Evolutionary conservation across 1,140 invertebrate genomes (phyloP), one percentile per base, ranked within the genome.

Genomic region (Olivierus martensii): DNA sequence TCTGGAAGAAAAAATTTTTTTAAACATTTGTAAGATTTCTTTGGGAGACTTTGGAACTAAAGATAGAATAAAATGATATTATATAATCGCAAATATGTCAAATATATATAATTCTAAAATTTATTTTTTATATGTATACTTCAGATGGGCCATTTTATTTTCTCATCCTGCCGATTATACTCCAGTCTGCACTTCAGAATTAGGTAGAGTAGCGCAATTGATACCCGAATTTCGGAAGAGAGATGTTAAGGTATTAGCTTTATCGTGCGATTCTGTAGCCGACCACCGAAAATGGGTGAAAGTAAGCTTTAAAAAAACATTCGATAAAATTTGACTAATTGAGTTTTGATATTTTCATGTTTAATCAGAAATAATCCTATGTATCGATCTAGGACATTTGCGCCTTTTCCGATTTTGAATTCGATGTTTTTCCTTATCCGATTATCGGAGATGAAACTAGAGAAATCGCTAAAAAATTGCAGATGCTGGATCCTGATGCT

Each of bases 141-240:
- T 37, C 60, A 91, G 86, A 18, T 94, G 89, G 88, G 79, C 80
- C 1, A 79, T 93, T 44, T 68, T 94, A 3, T 94, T 93, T 67
- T 92, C 87, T 1, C 90, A 94, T 68, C 90, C 90, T 1, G 80
- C 84, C 17, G 90, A 94, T 65, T 93, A 86, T 66, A 94, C 90
- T 0, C 90, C 89, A 14, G 89, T 94, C 0, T 93, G 90, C 66
- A 94, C 90, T 9, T 94, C 90, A 0, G 90, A 94, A 69, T 68
- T 94, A 54, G 86, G 82, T 7, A 69, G 79, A 42, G 78, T 87
- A 47, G 82, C 83, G 3, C 77, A 85, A 36, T 74, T 90, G 58
- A 66, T 75, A 11, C 75, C 77, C 0, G 77, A 88, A 63, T 97
- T 97, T 67, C 65, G 75, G 21, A 83, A 82, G 61, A 74, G 92